Percentiles rank a stretch among this genome's conserved stretches.
These are phyloP conservation scores for Poecilia picta DNA, from an alignment of 2,797 vertebrate species.

Conservation along the genomic window DNA sequence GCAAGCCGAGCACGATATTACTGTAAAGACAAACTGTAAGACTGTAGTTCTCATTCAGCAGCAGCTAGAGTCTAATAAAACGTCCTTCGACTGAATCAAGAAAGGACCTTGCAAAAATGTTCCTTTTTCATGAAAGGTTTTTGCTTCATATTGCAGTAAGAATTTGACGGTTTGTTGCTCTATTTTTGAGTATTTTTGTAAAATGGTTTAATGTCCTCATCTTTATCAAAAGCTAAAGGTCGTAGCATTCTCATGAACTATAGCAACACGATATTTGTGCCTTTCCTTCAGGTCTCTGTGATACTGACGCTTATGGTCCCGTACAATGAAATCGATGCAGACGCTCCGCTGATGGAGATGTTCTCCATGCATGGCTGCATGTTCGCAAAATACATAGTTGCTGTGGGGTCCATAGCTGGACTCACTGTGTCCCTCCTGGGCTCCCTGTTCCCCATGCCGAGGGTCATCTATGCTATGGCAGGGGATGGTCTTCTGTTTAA, in stretches of 20 bases:
- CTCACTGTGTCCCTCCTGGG: conserved; percentile 94
- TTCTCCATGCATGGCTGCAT: conserved; percentile 91
- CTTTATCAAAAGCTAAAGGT: background rate
- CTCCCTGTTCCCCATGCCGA: conserved; percentile 96
- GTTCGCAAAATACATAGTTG: conserved; percentile 93
- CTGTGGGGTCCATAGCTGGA: conserved; percentile 93
- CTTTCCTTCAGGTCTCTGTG: conserved; percentile 88
- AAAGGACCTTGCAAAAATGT: background rate
- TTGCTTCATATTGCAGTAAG: background rate
- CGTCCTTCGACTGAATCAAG: background rate
- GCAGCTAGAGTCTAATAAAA: background rate
- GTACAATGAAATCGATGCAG: conserved; percentile 89
- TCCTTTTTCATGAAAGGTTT: background rate
- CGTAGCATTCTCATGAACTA: background rate
- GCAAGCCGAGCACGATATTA: background rate
- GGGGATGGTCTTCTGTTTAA: conserved; percentile 96
- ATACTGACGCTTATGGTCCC: conserved; percentile 97
- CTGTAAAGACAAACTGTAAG: background rate
- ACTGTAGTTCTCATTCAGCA: background rate
- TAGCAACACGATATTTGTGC: background rate
- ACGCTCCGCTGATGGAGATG: conserved; percentile 98
- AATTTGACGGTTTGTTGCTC: background rate
- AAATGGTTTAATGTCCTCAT: background rate
- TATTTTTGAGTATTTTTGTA: background rate
- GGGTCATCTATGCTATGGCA: conserved; percentile 98